Evolutionary conservation across 2,888 invertebrate species (phyloP).

Genomic region (Drosophila koepferae): DNA sequence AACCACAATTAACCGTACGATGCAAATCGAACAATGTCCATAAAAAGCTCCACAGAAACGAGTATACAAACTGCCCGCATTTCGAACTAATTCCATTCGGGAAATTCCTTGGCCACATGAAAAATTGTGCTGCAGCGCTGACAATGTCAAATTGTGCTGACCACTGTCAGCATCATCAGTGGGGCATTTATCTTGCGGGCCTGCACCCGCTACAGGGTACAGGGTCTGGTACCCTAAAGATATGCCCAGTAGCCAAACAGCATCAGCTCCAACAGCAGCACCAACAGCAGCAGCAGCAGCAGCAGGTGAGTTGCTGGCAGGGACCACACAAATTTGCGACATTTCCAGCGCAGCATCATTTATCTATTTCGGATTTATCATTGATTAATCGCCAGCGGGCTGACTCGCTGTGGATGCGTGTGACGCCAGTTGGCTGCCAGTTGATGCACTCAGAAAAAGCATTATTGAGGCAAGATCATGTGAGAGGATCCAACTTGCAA

Average conservation of each 20-base stretch:
- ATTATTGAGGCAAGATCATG: not conserved
- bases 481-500: not conserved
- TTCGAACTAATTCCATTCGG: conserved; percentile 46
- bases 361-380: conserved; percentile 82
- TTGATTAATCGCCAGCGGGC: conserved; percentile 78
- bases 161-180: conserved; percentile 78
- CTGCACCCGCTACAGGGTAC: conserved; percentile 62
- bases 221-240: conserved; percentile 15
- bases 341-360: conserved; percentile 69
- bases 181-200: conserved; percentile 73
- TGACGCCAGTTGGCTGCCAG: conserved; percentile 55
- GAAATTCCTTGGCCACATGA: conserved; percentile 50
- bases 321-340: conserved; percentile 77
- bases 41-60: conserved; percentile 42
- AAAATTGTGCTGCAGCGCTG: conserved; percentile 57
- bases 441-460: conserved; percentile 29
- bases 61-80: conserved; percentile 13
- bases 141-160: conserved; percentile 68
- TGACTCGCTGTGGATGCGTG: conserved; percentile 51
- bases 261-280: not conserved
- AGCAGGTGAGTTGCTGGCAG: conserved; percentile 68
- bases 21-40: conserved; percentile 78
- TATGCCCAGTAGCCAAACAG: conserved; percentile 15
- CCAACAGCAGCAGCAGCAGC: conserved; percentile 18
- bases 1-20: conserved; percentile 78